Base-by-base conservation (phyloP, 2,888 invertebrate species). In the Bellardia pandia region DNA sequence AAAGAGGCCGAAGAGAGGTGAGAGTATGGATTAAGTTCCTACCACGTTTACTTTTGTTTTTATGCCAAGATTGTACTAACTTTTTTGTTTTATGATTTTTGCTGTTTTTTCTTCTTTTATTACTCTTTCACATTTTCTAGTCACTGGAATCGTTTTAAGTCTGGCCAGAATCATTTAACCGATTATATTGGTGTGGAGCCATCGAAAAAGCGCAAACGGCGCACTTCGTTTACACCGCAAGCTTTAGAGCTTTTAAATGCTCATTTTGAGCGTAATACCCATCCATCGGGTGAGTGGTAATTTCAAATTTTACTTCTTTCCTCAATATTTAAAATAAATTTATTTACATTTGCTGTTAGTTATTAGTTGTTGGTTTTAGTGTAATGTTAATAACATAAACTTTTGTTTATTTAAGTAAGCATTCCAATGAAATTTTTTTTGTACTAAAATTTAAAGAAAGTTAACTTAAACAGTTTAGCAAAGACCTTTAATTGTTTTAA, bases 1-100 rank as follows among this genome's bases (percentile, higher is more conserved):
- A 97, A 97, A 94, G 99, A 99, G 94, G 99, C 99, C 78, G 99
- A 99, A 95, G 98, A 98, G 95, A 97, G 98, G 96, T 98, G 92
- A 92, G 92, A 92, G 92, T 92, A 92, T 92, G 92, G 92, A 92
- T 91, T 90, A 91, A 91, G 92, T 93, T 92, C 92, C 92, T 90
- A 90, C 88, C 89, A 90, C 90, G 90, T 88, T 88, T 88, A 77
- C 71, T 42, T 78, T 76, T 85, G 30, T 48, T n/a, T n/a, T 3
- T 30, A 30, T 87, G 75, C 81, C 30, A 71, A 82, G 83, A 82
- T 66, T 80, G 33, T 51, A 71, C 78, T 85, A 82, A 85, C 90
- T 80, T 88, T 83, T 81, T 83, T 81, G 14, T 64, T n/a, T n/a
- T n/a, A n/a, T n/a, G n/a, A n/a, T n/a, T n/a, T n/a, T n/a, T n/a